These are phyloP conservation scores for Lucifuga dentata DNA, from an alignment of 2,113 vertebrate species.

Conservation along the genomic window DNA sequence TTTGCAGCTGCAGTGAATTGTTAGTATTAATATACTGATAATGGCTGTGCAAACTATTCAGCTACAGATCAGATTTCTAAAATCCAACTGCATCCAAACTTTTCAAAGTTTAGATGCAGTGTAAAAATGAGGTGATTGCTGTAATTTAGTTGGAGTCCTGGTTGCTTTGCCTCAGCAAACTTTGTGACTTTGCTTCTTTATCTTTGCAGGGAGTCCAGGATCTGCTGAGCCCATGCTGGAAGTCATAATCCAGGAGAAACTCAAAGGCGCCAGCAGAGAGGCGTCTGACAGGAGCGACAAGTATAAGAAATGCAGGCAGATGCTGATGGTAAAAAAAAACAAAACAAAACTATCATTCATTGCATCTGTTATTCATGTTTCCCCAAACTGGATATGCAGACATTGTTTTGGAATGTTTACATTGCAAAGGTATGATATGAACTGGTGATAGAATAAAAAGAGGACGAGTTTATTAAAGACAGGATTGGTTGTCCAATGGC, in stretches of 20 bases:
- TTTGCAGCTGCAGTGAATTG: neutral
- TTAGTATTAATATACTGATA: no score
- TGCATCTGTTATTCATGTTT: neutral
- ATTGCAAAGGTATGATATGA: neutral
- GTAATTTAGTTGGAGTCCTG: no score
- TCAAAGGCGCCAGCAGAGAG: conserved; percentile 92
- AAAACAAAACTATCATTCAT: neutral
- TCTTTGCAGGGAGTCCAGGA: conserved; percentile 83
- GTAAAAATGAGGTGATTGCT: no score
- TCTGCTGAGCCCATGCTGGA: conserved; percentile 88
- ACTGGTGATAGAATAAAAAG: neutral
- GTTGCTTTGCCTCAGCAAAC: neutral
- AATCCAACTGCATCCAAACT: no score
- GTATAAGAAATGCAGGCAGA: conserved; percentile 94
- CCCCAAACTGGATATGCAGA: neutral
- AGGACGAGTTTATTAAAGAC: neutral
- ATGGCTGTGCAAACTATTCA: no score
- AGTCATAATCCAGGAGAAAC: conserved; percentile 89
- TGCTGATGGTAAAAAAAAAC: conserved; percentile 91
- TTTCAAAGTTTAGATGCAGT: no score
- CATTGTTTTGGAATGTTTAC: neutral
- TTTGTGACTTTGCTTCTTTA: conserved; percentile 8
- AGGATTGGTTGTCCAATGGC: conserved; percentile 1
- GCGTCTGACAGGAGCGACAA: conserved; percentile 91
- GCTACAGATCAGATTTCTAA: no score